Evolutionary conservation across 2,888 invertebrate species (phyloP).

Genomic region (Pristionchus mayeri): DNA sequence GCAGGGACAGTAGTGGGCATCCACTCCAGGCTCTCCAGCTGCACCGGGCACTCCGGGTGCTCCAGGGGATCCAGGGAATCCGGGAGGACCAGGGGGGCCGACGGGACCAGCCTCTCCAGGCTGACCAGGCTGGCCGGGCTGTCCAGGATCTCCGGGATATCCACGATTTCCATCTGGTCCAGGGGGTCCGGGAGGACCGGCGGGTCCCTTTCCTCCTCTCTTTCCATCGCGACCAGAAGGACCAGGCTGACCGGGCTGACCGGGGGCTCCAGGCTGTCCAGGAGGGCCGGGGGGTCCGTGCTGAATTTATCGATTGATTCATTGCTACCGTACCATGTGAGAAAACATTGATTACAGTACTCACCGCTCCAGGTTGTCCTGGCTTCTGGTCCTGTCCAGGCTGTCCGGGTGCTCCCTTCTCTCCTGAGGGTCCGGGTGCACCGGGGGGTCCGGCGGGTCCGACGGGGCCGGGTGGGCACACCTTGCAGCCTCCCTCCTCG

Average conservation of each 20-base stretch:
- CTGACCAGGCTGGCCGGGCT: conserved; percentile 47
- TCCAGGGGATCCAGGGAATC: conserved; percentile 38
- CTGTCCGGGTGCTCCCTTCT: conserved; percentile 37
- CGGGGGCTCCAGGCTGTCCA: conserved; percentile 44
- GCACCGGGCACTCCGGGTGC: conserved; percentile 12
- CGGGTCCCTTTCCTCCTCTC: conserved; percentile 47
- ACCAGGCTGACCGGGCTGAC: conserved; percentile 26
- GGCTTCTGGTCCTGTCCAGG: conserved; percentile 46
- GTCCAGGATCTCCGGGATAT: conserved; percentile 45
- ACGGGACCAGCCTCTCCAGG: conserved; percentile 33
- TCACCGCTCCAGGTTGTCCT: conserved; percentile 42
- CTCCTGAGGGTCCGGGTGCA: conserved; percentile 40
- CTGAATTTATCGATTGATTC: conserved; percentile 17
- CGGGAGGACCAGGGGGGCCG: conserved; percentile 42
- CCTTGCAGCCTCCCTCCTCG: conserved; percentile 36
- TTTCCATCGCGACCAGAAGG: conserved; percentile 47
- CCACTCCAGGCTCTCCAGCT: conserved; percentile 43
- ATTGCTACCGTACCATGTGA: neutral
- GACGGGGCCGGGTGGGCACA: conserved; percentile 48
- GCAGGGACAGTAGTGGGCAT: conserved; percentile 50
- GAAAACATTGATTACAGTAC: neutral
- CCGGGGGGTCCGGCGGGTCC: conserved; percentile 48
- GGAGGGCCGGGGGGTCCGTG: conserved; percentile 46
- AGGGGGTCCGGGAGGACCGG: conserved; percentile 46
- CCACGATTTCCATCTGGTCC: conserved; percentile 39